Evolutionary conservation across 2,113 vertebrate genomes (phyloP).

Genomic region (Mesocricetus auratus): DNA sequence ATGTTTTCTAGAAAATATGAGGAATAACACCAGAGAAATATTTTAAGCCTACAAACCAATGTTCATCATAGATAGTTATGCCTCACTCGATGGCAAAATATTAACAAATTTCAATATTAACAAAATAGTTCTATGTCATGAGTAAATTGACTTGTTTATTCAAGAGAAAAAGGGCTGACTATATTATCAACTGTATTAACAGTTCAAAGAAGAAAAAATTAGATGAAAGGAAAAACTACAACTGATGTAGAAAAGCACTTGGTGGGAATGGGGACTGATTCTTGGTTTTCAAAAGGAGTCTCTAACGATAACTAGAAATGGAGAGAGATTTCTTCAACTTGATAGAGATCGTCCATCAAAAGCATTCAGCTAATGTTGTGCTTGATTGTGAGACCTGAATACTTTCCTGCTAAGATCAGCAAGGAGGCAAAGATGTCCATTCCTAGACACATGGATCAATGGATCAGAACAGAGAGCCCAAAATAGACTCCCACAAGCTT

Average conservation of each 20-base stretch:
- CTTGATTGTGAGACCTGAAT: not conserved
- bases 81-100: slow-evolving; percentile 3
- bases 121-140: not conserved
- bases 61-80: not conserved
- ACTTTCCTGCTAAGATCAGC: not conserved
- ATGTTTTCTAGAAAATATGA: not conserved
- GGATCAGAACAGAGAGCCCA: slow-evolving; percentile 3
- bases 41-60: not conserved
- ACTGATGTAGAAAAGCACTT: not conserved
- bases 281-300: not conserved
- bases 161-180: not conserved
- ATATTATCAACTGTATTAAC: not conserved
- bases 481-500: not conserved
- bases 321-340: not conserved
- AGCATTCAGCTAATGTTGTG: not conserved
- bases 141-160: not conserved
- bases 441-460: not conserved
- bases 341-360: not conserved
- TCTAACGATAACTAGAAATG: not conserved
- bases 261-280: not conserved
- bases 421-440: not conserved
- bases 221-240: not conserved
- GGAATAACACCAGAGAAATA: not conserved
- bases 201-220: not conserved
- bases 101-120: not conserved